Base-by-base conservation (phyloP, 2,113 vertebrate genomes). In the Tupaia tana region DNA sequence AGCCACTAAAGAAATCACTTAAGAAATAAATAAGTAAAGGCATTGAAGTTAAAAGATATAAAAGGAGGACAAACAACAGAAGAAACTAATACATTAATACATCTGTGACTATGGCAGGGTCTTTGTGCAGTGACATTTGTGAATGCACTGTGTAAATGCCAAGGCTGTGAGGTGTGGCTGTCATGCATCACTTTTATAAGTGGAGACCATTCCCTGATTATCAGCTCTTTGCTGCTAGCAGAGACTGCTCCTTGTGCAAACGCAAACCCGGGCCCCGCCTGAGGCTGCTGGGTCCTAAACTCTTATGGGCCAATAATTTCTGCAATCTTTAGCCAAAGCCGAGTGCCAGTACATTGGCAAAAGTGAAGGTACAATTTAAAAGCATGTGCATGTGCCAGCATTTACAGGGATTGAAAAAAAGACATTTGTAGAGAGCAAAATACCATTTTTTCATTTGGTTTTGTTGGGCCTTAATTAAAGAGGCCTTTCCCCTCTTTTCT, bases 401-500 rank as follows among this genome's bases (percentile, higher is more conserved):
- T 97, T 96, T 95, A 95, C 84, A 92, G 83, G 29, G 82, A 95
- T 90, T 94, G 43, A 56, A 96, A 78, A 78, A 94, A 93, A 92
- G 89, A 90, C 92, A 80, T 97, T 96, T 89, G 89, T 81, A 81
- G 71, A 84, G 88, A 94, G 91, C 59, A 96, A 97, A 97, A 95
- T 86, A 85, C 78, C 59, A 64, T 84, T 97, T 96, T 94, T 71
- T 70, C n/a, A 64, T 25, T 56, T 10, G 8, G 70, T 96, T 97
- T 96, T 97, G 97, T 97, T 96, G 89, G 89, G 67, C 90, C 91
- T 97, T 97, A 97, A 97, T 97, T 97, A 97, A 98, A 95, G 95
- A 96, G 92, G 90, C 91, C 94, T 96, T 95, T 91, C 52, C 71
- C 91, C 95, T 67, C 64, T 93, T 96, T 95, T 85, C 94, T 96